A percentile compares a stretch with the other conserved stretches of the same genome.
Evolutionary conservation across 2,888 invertebrate genomes (phyloP).

Genomic region (Spialia ferax): DNA sequence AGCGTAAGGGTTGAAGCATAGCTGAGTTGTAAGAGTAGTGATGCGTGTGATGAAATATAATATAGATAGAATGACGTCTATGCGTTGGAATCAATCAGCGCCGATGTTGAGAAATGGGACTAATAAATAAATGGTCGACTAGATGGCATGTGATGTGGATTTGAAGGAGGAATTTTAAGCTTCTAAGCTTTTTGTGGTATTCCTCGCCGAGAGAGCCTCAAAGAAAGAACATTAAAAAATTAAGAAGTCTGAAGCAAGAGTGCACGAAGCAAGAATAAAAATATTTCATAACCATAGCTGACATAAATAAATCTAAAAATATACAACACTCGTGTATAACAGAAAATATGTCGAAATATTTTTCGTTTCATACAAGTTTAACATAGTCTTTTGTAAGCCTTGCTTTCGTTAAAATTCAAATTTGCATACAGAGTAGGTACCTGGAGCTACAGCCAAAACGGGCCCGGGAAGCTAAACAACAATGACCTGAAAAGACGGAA

Average conservation of each 20-base stretch:
- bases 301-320: background rate
- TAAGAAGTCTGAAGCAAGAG: too few relatives aligned
- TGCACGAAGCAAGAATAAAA: too few relatives aligned
- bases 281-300: too few relatives aligned
- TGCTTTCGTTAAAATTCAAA: background rate
- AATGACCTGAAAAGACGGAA: conserved; percentile 47
- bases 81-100: too few relatives aligned
- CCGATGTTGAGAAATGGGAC: too few relatives aligned
- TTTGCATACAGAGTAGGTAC: conserved; percentile 11
- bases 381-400: conserved; percentile 5
- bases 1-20: background rate
- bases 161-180: too few relatives aligned
- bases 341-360: background rate
- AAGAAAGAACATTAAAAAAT: too few relatives aligned
- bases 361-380: background rate
- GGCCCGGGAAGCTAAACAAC: conserved; percentile 25
- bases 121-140: too few relatives aligned
- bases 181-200: too few relatives aligned
- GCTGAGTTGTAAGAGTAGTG: background rate
- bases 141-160: too few relatives aligned
- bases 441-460: conserved; percentile 10
- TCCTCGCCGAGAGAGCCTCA: too few relatives aligned
- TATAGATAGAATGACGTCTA: too few relatives aligned
- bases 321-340: background rate
- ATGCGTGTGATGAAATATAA: background rate